A percentile compares a stretch with the other conserved stretches of the same genome.
These are phyloP conservation scores for Malaclemys terrapin DNA, from an alignment of 2,113 vertebrate genomes.

Conservation along the genomic window DNA sequence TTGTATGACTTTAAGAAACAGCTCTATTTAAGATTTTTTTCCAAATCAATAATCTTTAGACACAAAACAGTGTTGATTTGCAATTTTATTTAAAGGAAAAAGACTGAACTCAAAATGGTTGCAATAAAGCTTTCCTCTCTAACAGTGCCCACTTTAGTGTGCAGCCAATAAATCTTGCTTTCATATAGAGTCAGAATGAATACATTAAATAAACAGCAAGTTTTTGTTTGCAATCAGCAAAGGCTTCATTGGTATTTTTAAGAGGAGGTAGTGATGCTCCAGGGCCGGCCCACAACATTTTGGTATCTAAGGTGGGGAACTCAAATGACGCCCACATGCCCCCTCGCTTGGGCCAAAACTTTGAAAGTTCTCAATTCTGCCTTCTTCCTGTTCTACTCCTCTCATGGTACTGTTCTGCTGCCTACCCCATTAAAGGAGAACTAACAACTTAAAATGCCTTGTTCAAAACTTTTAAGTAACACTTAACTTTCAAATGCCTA, in stretches of 20 bases:
- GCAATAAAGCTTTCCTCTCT: slow-evolving; percentile 63
- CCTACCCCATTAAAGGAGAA: no score
- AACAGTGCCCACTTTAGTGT: slow-evolving; percentile 41
- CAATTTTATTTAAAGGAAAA: slow-evolving; percentile 71
- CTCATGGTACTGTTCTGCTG: no score
- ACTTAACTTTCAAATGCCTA: no score
- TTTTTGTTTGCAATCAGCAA: slow-evolving; percentile 63
- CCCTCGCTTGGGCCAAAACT: no score
- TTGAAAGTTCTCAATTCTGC: no score
- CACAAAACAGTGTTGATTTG: slow-evolving; percentile 73
- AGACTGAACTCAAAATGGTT: slow-evolving; percentile 57
- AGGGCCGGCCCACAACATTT: no score
- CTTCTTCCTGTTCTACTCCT: no score
- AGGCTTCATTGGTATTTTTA: slow-evolving; percentile 35
- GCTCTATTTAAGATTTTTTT: slow-evolving; percentile 62
- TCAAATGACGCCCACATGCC: no score
- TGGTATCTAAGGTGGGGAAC: no score
- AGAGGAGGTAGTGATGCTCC: not conserved
- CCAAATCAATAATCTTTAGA: slow-evolving; percentile 70
- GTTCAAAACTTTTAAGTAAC: no score
- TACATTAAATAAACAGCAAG: slow-evolving; percentile 39
- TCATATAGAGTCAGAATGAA: slow-evolving; percentile 58
- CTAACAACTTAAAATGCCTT: no score
- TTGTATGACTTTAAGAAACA: slow-evolving; percentile 66
- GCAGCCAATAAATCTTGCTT: slow-evolving; percentile 55